Conservation (phyloP, 2,888 invertebrate species). For the Acrobasis suavella region DNA sequence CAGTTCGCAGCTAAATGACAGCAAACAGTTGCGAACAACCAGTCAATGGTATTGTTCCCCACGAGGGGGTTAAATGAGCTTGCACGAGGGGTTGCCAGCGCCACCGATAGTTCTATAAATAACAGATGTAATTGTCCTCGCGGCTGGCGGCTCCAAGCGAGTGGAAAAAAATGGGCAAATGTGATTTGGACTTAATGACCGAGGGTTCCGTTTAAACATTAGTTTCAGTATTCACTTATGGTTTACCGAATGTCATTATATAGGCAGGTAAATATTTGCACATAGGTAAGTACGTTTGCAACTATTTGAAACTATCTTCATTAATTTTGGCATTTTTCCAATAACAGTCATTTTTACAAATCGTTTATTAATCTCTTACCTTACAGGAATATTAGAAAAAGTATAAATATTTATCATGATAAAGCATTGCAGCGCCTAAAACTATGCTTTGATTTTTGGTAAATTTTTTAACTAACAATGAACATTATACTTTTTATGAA, state of each 20-base stretch:
- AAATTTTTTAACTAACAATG: too few species aligned
- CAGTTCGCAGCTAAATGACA: slow-evolving; percentile 42
- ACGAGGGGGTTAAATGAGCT: slow-evolving; percentile 45
- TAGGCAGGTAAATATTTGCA: too few species aligned
- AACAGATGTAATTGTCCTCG: slow-evolving; percentile 73
- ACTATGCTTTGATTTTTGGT: too few species aligned
- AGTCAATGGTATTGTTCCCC: slow-evolving; percentile 46
- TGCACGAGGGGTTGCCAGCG: slow-evolving; percentile 37
- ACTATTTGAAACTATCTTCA: too few species aligned
- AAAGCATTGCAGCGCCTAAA: too few species aligned
- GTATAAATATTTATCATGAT: too few species aligned
- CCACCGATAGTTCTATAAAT: slow-evolving; percentile 53
- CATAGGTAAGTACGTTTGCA: too few species aligned
- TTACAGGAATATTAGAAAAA: too few species aligned
- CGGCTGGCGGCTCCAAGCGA: slow-evolving; percentile 9
- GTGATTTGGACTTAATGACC: not conserved
- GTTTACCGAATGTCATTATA: not conserved
- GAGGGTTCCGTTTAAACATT: not conserved
- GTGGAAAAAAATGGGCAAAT: slow-evolving; percentile 41
- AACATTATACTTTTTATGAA: too few species aligned
- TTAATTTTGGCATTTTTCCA: too few species aligned
- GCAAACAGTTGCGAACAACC: slow-evolving; percentile 47
- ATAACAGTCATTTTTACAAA: too few species aligned
- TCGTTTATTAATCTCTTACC: too few species aligned
- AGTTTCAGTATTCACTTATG: not conserved